Conservation (phyloP, 2,888 invertebrate genomes). For the Lycophotia porphyrea region DNA sequence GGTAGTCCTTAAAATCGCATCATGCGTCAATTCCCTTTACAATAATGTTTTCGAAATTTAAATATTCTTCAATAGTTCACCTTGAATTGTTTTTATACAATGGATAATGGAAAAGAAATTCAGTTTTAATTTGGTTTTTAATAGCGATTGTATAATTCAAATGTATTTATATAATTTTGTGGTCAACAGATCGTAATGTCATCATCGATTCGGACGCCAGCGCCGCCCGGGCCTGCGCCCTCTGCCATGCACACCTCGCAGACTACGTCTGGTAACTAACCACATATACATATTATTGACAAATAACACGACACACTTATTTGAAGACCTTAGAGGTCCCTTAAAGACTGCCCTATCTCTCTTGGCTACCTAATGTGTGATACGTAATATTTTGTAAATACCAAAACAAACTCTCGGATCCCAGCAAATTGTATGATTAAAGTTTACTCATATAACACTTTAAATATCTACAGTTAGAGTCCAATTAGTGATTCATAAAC, state of each 20-base stretch:
- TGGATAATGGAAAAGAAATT: background rate
- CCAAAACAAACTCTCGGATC: background rate
- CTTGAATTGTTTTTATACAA: background rate
- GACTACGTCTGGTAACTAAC: constrained; percentile 79
- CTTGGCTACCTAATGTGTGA: background rate
- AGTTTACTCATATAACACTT: constrained; percentile 16
- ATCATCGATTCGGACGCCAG: constrained; percentile 86
- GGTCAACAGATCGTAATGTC: constrained; percentile 85
- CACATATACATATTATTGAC: background rate
- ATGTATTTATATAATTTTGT: constrained; percentile 2
- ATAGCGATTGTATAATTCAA: background rate
- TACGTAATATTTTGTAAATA: background rate
- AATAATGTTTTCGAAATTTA: background rate
- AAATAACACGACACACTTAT: background rate
- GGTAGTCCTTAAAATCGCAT: constrained; percentile 11
- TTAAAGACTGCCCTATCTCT: background rate
- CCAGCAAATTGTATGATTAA: background rate
- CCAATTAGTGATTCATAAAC: constrained; percentile 42
- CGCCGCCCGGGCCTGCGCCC: constrained; percentile 79
- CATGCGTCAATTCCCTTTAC: background rate
- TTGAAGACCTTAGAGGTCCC: no score
- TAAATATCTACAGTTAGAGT: constrained; percentile 2
- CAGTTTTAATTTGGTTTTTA: background rate
- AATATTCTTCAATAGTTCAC: background rate
- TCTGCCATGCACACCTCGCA: constrained; percentile 86